Conservation (phyloP, 2,113 vertebrate species). For the Toxostoma redivivum region DNA sequence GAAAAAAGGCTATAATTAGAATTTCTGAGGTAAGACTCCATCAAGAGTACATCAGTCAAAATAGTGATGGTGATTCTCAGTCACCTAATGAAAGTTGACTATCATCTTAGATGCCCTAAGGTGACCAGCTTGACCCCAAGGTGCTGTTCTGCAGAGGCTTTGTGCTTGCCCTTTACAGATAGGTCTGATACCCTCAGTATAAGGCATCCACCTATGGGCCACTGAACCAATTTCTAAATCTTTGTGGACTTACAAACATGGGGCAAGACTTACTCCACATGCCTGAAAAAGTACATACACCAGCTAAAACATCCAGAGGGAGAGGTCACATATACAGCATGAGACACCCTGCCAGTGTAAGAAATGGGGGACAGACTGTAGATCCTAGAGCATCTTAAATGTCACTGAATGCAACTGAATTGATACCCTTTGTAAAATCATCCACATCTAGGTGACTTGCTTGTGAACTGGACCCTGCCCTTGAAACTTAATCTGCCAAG, state of each 20-base stretch:
- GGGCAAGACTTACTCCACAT: background rate
- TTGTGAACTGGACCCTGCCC: background rate
- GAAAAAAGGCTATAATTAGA: background rate
- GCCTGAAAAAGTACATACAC: background rate
- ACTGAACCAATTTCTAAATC: background rate
- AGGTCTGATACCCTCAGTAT: background rate
- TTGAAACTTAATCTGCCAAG: background rate
- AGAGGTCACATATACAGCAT: background rate
- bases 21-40: conserved; percentile 27
- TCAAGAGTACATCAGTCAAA: background rate
- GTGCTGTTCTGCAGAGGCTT: background rate
- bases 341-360: background rate
- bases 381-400: background rate
- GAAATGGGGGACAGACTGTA: background rate
- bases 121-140: background rate
- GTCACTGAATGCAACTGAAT: background rate
- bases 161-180: background rate
- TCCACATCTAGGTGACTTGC: background rate
- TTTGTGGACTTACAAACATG: background rate
- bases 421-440: background rate
- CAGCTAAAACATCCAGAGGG: background rate
- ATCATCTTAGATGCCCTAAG: background rate
- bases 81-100: background rate
- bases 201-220: background rate
- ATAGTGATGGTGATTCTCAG: background rate